Percentiles rank a stretch among this genome's conserved stretches.
Evolutionary conservation across 2,888 invertebrate species (phyloP).

Genomic region (Catocala nupta): DNA sequence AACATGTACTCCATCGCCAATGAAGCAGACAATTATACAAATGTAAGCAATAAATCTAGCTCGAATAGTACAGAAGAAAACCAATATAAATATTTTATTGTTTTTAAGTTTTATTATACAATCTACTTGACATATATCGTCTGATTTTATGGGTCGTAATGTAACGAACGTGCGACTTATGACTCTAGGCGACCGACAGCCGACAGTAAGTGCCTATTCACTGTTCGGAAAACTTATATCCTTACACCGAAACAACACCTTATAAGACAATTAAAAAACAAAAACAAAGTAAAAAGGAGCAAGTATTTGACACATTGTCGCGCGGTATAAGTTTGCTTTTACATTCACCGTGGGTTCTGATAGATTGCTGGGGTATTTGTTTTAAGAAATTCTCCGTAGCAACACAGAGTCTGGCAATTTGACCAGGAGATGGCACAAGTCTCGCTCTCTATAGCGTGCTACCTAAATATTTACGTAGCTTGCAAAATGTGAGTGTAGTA

Average conservation of each 20-base stretch:
- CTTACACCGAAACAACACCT: not conserved
- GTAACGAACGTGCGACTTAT: constrained; percentile 21
- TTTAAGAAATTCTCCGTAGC: too few species aligned
- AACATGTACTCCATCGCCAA: too few species aligned
- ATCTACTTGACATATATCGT: constrained; percentile 34
- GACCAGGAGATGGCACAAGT: too few species aligned
- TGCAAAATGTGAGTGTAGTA: too few species aligned
- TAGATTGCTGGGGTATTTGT: too few species aligned
- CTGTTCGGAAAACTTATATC: not conserved
- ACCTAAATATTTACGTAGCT: too few species aligned
- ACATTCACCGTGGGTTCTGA: too few species aligned
- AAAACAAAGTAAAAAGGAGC: not conserved
- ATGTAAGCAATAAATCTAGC: not conserved
- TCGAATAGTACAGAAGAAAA: constrained; percentile 6
- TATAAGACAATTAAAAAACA: not conserved
- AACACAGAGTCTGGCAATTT: too few species aligned
- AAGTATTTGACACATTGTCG: not conserved
- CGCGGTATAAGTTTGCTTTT: too few species aligned
- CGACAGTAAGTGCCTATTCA: constrained; percentile 9
- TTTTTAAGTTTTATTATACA: constrained; percentile 34
- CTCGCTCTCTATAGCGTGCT: too few species aligned
- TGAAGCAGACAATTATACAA: not conserved
- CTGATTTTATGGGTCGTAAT: constrained; percentile 36
- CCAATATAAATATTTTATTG: constrained; percentile 15
- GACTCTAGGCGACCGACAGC: constrained; percentile 1